Evolutionary conservation across 64 coral and sea anemone genomes (phyloP), one percentile per base, ranked within the genome.

Genomic region (Porites australiensis): DNA sequence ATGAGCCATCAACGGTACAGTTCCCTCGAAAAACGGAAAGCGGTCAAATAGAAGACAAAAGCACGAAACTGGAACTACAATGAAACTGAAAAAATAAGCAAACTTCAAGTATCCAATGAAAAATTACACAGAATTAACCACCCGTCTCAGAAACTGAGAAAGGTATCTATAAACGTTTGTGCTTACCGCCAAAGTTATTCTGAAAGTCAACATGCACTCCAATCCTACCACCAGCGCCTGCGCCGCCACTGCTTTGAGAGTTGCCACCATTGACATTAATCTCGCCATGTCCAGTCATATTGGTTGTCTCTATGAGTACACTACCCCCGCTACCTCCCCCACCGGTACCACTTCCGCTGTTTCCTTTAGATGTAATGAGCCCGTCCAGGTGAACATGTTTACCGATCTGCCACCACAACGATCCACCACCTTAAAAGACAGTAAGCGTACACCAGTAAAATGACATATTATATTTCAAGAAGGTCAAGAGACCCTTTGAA

Each of bases 311-410:
- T 71, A 98, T 53, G 9, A 98, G 86, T 13, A 98, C 74, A 81
- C 97, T 98, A 1, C 97, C 97, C 6, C 97, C 97, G 67, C 97
- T 98, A 63, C 97, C 97, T 64, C 97, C 97, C 37, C 97, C 97
- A 20, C 90, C 82, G 23, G 64, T 43, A 13, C 3, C 44, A 22
- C 5, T 69, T 76, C 59, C 73, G 86, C 70, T 88, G 67, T 78
- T n/a, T 21, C 97, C 97, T 79, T 86, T 85, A n/a, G 94, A 88
- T 47, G 97, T 77, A 52, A 98, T 91, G 21, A 96, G 47, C 8
- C 97, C 97, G 27, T 98, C 94, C 0, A 95, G 90, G 22, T 96
- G 94, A 66, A 96, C 8, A 27, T 60, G 77, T 84, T 96, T 95
- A 37, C 94, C 89, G 44, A 93, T 49, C 54, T 79, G 77, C 87